Percentiles rank a stretch among this genome's conserved stretches.
phyloP scores from a whole-genome alignment of 2,888 invertebrate species.

The Drosophila kokeensis region DNA sequence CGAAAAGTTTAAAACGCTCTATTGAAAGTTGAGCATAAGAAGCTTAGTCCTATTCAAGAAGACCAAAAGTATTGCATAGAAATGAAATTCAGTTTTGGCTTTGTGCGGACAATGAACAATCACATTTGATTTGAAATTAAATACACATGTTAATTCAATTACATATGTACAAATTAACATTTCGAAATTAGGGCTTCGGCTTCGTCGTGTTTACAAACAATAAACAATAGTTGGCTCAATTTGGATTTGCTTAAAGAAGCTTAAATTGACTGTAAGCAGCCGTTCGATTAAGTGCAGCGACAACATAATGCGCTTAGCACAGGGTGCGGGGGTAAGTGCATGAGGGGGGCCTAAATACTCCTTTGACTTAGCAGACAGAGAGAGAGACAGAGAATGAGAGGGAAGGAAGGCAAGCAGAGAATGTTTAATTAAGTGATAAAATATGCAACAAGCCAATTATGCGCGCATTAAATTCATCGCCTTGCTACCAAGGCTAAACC shows the following conservation, averaged over 20 bases:
- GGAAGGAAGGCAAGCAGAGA: not conserved
- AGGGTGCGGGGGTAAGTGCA: not conserved
- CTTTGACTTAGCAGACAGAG: conserved; percentile 4
- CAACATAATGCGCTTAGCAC: not conserved
- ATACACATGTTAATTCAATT: not conserved
- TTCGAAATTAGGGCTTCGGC: not conserved
- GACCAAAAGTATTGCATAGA: not conserved
- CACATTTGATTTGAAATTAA: too few species aligned
- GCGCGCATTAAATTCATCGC: conserved; percentile 69
- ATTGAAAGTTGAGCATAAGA: not conserved
- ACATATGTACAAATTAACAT: not conserved
- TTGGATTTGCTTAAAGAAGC: not conserved
- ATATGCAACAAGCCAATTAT: conserved; percentile 60
- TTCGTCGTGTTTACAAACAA: not conserved
- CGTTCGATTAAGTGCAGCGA: not conserved
- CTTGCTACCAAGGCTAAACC: not conserved
- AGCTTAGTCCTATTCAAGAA: not conserved
- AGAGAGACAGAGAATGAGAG: not conserved
- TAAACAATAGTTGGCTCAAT: not conserved
- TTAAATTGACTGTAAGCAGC: not conserved
- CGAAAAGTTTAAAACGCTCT: not conserved
- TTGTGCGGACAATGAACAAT: too few species aligned
- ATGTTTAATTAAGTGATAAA: conserved; percentile 46
- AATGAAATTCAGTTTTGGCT: not conserved
- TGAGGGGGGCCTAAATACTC: not conserved